These are phyloP conservation scores for Tinamus guttatus DNA, from an alignment of 2,113 vertebrate genomes.

Conservation along the genomic window DNA sequence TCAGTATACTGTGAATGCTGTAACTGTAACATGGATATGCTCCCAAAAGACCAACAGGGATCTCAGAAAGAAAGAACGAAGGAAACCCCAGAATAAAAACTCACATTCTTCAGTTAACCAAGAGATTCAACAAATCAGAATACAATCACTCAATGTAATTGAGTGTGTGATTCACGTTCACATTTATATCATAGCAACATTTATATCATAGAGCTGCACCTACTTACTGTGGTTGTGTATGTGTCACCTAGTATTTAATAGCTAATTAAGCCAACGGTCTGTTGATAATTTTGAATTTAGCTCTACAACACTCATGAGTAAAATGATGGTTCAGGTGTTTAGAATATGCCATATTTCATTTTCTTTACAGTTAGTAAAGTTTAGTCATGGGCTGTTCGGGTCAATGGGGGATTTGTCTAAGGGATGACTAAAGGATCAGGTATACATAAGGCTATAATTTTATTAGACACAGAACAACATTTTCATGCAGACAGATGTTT, in stretches of 20 bases:
- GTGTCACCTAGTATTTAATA: background rate
- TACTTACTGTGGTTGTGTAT: background rate
- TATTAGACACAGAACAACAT: background rate
- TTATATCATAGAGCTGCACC: background rate
- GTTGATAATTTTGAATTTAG: background rate
- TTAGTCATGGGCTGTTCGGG: background rate
- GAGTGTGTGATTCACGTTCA: background rate
- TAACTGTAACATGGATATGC: background rate
- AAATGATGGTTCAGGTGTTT: background rate
- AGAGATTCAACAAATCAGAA: background rate
- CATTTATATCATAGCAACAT: background rate
- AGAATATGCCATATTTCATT: background rate
- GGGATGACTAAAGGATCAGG: slow-evolving; percentile 21
- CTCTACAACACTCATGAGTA: background rate
- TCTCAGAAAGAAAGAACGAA: background rate
- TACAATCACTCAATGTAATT: background rate
- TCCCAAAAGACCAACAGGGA: background rate
- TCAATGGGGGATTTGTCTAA: background rate
- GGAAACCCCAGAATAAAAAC: background rate
- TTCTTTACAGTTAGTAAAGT: background rate
- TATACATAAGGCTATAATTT: background rate
- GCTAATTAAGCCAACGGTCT: background rate
- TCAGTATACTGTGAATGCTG: background rate
- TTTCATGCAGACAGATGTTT: background rate
- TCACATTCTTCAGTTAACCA: background rate